Evolutionary conservation across 2,113 vertebrate species (phyloP), one percentile per base, ranked within the genome.

Genomic region (Entomyzon cyanotis): DNA sequence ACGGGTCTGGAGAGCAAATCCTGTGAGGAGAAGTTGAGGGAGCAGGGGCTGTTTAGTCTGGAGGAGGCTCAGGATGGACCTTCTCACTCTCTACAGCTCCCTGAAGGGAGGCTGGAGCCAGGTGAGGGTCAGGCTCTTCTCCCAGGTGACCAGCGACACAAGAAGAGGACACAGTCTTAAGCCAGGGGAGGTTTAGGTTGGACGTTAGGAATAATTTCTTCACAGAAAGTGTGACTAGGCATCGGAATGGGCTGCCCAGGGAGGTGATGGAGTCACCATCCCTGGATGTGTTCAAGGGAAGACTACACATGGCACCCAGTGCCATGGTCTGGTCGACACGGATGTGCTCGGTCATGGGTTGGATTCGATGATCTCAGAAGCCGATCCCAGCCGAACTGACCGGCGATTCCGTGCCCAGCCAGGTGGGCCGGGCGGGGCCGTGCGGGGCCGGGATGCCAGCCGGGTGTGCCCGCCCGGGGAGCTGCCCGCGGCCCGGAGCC

Each of bases 381-480:
- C 2, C 47, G 1, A 10, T 16, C 30, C n/a, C 23, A 23, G 39
- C 47, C 64, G 6, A 28, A 31, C 0, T 0, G 33, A 12, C 2
- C 18, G 0, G 55, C 28, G 9, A 7, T 1, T 28, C 27, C 1
- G 9, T 0, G 1, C 1, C 14, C 63, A 17, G 46, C 31, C 58
- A 4, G 41, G 42, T 42, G 31, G 33, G 11, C 33, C 17, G 46
- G 31, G 17, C 39, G 22, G 12, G 33, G 11, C 33, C 17, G 46
- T 23, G 17, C 39, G 22, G 12, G 16, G 9, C 50, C 39, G 30
- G 4, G 39, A 4, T 7, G 15, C 16, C 8, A 5, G 21, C 2
- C 15, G 35, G 4, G 2, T 1, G 18, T 3, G 13, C 39, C 20
- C 47, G 3, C 7, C 5, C 44, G 22, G 25, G 23, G 8, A 7